A percentile compares a stretch with the other conserved stretches of the same genome.
phyloP scores from a whole-genome alignment of 2,113 vertebrate genomes.

The Campylomormyrus tamandua region DNA sequence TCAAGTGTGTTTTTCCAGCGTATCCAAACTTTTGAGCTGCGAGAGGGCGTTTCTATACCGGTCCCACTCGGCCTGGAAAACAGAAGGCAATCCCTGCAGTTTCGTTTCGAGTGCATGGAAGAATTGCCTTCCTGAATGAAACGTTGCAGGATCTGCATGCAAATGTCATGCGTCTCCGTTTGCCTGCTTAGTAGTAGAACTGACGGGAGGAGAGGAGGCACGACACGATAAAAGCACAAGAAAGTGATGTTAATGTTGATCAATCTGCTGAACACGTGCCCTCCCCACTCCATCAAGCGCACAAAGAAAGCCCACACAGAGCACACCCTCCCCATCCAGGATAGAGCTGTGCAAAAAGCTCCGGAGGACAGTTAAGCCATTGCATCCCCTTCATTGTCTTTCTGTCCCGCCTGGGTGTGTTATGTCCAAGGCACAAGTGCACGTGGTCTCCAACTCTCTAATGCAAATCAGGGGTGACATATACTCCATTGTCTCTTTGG shows the following conservation, averaged over 20 bases:
- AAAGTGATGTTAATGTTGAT: neutral
- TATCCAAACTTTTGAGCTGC: neutral
- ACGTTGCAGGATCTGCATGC: neutral
- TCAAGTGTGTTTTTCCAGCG: neutral
- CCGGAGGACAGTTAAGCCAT: neutral
- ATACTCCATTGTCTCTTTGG: neutral
- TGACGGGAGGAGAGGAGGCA: neutral
- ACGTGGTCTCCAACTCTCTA: neutral
- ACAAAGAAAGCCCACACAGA: neutral
- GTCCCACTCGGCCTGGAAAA: conserved; percentile 26
- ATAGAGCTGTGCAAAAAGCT: neutral
- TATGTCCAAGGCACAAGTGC: neutral
- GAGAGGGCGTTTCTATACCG: conserved; percentile 17
- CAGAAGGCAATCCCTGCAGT: conserved; percentile 21
- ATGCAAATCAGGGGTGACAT: neutral
- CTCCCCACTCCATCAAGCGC: neutral
- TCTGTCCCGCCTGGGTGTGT: neutral
- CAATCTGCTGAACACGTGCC: neutral
- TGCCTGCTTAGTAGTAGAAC: neutral
- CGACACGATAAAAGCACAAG: neutral
- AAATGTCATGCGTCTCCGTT: neutral
- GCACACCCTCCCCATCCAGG: neutral
- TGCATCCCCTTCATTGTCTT: neutral
- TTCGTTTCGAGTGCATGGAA: neutral
- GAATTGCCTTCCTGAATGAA: neutral